Base-by-base conservation (phyloP, 2,113 vertebrate genomes). In the Bubo scandiacus region DNA sequence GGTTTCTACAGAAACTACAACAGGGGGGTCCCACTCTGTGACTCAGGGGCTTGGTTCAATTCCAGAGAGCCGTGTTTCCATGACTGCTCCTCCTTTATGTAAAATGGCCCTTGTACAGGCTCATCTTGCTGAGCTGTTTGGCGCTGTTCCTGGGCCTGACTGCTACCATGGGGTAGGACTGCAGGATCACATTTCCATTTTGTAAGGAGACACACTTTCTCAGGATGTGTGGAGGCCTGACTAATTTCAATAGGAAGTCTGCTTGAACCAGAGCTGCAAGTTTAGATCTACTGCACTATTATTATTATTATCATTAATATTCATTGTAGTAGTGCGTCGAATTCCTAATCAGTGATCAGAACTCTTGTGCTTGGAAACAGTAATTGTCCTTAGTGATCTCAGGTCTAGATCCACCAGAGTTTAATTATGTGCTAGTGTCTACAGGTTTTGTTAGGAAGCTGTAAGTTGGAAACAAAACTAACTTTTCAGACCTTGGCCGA, bases 31-130 rank as follows among this genome's bases (percentile, higher is more conserved):
- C 78, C 0, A 1, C 54, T 92, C 57, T 22, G 34, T 96, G 91
- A 95, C 74, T 96, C 93, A 94, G 92, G 90, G 92, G 74, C 82
- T 94, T 96, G 96, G 90, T 96, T 79, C 82, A 45, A 61, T 73
- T 96, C 94, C 96, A 96, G 91, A 65, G 54, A 91, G 49, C 94
- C 12, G 3, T 94, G 93, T 96, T 96, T 97, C 92, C 70, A 93
- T 96, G 91, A 96, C 94, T 95, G 61, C 65, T 95, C 34, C 70
- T 92, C 66, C 81, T 95, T 95, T 95, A 96, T 85, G 94, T 96
- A 97, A 96, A 97, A 96, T 92, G 91, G 93, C 81, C 95, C 94
- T 87, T 94, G 95, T 57, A 92, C 40, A 79, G 94, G 95, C 94
- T 96, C 93, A 97, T 96, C 93, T 91, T 90, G 90, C 87, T 89